phyloP scores from a whole-genome alignment of 1,140 invertebrate genomes.

The Psilanteris sp. region DNA sequence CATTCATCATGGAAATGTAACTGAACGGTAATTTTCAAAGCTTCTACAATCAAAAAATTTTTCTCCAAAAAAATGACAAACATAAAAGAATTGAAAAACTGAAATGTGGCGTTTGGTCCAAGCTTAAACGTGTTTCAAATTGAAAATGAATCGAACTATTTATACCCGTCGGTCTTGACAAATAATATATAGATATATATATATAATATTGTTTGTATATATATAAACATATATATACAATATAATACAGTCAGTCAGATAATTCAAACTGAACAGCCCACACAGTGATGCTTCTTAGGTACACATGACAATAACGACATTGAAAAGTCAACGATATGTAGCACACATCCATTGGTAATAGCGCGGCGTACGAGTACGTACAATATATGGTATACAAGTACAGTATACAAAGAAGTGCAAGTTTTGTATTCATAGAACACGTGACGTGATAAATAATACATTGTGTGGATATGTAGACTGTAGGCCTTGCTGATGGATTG shows the following conservation, averaged over 20 bases:
- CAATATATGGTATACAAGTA: slow-evolving; percentile 70
- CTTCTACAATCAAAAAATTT: too few relatives aligned
- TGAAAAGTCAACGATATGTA: slow-evolving; percentile 75
- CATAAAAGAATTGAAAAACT: too few relatives aligned
- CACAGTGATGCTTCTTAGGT: slow-evolving; percentile 62
- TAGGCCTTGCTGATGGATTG: slow-evolving; percentile 73
- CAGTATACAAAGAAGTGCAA: slow-evolving; percentile 73
- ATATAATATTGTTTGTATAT: background rate
- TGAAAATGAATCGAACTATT: too few relatives aligned
- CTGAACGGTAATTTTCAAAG: too few relatives aligned
- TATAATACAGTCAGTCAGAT: slow-evolving; percentile 62
- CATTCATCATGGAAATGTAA: too few relatives aligned
- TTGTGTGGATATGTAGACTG: slow-evolving; percentile 74
- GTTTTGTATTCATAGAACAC: slow-evolving; percentile 72
- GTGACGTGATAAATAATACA: slow-evolving; percentile 75
- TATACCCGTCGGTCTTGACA: too few relatives aligned
- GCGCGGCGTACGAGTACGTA: slow-evolving; percentile 67
- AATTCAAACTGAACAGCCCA: slow-evolving; percentile 72
- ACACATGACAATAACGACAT: slow-evolving; percentile 72
- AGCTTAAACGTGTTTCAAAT: too few relatives aligned
- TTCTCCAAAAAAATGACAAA: too few relatives aligned
- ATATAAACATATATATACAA: too few relatives aligned
- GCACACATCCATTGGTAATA: slow-evolving; percentile 73
- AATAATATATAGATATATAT: slow-evolving; percentile 23
- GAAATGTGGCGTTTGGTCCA: too few relatives aligned